Evolutionary conservation across 1,140 invertebrate species (phyloP).

Genomic region (Asbolus verrucosus): DNA sequence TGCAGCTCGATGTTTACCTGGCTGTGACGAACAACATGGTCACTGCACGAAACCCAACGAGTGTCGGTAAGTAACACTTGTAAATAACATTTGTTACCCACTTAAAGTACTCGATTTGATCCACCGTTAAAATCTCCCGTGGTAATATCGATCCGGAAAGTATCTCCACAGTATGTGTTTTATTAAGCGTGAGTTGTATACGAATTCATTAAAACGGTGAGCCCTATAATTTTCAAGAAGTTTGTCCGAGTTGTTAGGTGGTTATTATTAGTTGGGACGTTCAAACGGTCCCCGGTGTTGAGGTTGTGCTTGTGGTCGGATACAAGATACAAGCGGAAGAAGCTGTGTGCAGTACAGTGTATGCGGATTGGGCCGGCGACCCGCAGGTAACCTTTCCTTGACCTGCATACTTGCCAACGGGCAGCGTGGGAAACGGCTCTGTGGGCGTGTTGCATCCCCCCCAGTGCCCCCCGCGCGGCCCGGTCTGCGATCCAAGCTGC

Average conservation of each 20-base stretch:
- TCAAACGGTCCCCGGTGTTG: conserved; percentile 15
- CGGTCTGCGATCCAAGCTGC: conserved; percentile 60
- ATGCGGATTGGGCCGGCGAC: conserved; percentile 64
- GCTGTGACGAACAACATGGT: conserved; percentile 90
- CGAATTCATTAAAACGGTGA: conserved; percentile 47
- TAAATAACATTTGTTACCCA: background rate
- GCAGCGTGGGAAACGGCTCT: conserved; percentile 65
- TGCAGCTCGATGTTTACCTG: conserved; percentile 91
- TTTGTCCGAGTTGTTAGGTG: conserved; percentile 50
- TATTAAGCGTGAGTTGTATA: conserved; percentile 18
- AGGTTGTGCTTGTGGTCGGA: conserved; percentile 39
- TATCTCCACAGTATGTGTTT: conserved; percentile 4
- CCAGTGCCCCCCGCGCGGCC: conserved; percentile 52
- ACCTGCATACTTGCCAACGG: conserved; percentile 66
- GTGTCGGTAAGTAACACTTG: conserved; percentile 87
- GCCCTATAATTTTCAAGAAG: conserved; percentile 57
- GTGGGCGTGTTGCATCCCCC: conserved; percentile 64
- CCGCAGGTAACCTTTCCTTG: conserved; percentile 66
- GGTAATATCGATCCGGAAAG: conserved; percentile 26
- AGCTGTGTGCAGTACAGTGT: conserved; percentile 47
- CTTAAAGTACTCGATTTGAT: conserved; percentile 41
- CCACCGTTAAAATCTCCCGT: conserved; percentile 47
- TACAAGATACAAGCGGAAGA: conserved; percentile 50
- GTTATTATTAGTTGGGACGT: conserved; percentile 53
- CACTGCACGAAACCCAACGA: conserved; percentile 92